phyloP scores from a whole-genome alignment of 2,113 vertebrate species.

The Syrmaticus mikado region DNA sequence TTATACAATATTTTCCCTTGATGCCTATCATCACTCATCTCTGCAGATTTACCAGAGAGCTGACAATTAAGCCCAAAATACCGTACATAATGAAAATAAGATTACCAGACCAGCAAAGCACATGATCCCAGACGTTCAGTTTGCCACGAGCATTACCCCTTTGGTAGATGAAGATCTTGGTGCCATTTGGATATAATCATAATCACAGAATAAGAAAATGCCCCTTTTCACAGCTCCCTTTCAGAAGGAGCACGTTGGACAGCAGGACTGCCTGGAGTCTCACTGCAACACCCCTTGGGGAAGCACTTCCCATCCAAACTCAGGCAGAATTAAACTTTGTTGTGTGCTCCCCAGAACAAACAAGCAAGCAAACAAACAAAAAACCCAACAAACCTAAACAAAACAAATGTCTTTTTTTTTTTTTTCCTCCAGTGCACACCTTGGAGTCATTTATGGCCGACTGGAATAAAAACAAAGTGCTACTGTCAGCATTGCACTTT shows the following conservation, averaged over 20 bases:
- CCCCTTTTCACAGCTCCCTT: not conserved
- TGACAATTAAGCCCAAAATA: not conserved
- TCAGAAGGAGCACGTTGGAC: not conserved
- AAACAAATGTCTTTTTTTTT: not conserved
- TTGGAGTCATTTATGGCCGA: not conserved
- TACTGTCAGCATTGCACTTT: not conserved
- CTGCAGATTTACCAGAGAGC: not conserved
- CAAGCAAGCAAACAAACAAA: not conserved
- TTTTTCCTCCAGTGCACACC: not conserved
- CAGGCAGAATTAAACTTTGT: not conserved
- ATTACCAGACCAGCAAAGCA: not conserved
- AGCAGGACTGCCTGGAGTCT: not conserved
- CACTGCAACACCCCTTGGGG: not conserved
- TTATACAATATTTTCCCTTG: not conserved
- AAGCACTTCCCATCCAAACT: not conserved
- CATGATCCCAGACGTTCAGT: accelerated
- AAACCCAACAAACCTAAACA: not conserved
- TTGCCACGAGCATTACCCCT: not conserved
- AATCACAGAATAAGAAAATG: not conserved
- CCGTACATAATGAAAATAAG: accelerated
- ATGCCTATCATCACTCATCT: not conserved
- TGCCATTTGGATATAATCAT: not conserved
- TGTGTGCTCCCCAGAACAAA: not conserved
- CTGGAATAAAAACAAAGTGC: not conserved
- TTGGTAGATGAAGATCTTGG: not conserved